A percentile compares a stretch with the other conserved stretches of the same genome.
Evolutionary conservation across 2,797 vertebrate species (phyloP).

Genomic region (Streptopelia turtur): DNA sequence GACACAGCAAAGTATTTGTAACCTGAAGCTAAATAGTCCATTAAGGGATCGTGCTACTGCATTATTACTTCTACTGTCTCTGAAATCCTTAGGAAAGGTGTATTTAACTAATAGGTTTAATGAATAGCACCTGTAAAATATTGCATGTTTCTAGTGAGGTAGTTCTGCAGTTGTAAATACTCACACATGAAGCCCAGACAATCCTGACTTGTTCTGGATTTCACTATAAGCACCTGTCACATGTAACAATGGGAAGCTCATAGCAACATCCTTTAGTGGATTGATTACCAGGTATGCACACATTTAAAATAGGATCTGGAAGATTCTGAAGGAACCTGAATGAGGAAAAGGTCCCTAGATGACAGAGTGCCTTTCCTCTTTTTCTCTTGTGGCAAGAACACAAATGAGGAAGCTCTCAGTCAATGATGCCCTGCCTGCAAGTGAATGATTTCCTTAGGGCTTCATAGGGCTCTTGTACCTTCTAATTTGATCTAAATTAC

Average conservation of each 20-base stretch:
- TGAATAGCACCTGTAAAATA: not conserved
- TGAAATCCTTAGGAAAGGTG: not conserved
- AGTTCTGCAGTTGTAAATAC: not conserved
- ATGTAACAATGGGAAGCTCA: not conserved
- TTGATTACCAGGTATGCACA: not conserved
- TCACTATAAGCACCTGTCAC: not conserved
- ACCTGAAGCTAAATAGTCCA: not conserved
- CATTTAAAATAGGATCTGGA: not conserved
- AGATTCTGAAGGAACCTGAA: not conserved
- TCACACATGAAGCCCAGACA: rapidly evolving
- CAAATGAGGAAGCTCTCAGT: not conserved
- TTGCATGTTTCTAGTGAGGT: not conserved
- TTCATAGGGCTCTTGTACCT: not conserved
- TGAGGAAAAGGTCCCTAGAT: not conserved
- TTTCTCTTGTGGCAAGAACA: not conserved
- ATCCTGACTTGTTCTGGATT: not conserved
- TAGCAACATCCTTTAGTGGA: not conserved
- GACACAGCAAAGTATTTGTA: not conserved
- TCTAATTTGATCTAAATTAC: not conserved
- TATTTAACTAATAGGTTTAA: not conserved
- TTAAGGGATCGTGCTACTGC: not conserved
- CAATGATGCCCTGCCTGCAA: not conserved
- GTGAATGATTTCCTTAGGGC: not conserved
- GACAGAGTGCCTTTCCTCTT: not conserved
- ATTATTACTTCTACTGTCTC: not conserved